These are phyloP conservation scores for Drosophila watanabei DNA, from an alignment of 1,140 invertebrate genomes.

Conservation along the genomic window DNA sequence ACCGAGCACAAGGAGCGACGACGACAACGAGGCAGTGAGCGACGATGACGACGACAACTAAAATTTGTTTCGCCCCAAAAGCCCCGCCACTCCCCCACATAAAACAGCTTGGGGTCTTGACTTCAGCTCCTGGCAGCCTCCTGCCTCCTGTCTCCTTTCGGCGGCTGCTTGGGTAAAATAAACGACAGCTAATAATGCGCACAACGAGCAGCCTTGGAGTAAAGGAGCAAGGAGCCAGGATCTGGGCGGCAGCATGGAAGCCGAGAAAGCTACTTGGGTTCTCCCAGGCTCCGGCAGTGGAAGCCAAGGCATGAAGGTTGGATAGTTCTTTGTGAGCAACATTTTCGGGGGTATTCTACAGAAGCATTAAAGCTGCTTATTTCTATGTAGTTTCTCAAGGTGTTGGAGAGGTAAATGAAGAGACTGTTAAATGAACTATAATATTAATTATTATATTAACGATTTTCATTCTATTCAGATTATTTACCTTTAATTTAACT, in stretches of 20 bases:
- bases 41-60: conserved; percentile 67
- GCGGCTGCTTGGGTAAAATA: conserved; percentile 71
- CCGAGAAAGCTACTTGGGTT: conserved; percentile 50
- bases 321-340: conserved; percentile 17
- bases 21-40: conserved; percentile 42
- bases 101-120: conserved; percentile 32
- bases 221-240: conserved; percentile 42
- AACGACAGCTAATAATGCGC: conserved; percentile 82
- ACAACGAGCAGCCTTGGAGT: conserved; percentile 56
- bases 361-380: not conserved
- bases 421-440: not conserved
- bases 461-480: no score
- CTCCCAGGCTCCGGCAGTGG: conserved; percentile 16
- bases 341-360: not conserved
- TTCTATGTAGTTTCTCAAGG: not conserved
- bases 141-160: conserved; percentile 13
- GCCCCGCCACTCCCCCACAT: conserved; percentile 24
- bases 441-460: not conserved
- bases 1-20: conserved; percentile 18
- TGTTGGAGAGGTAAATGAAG: not conserved
- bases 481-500: not conserved
- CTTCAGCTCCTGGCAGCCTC: conserved; percentile 18
- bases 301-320: conserved; percentile 13
- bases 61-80: conserved; percentile 65
- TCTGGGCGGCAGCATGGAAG: conserved; percentile 16